phyloP scores from a whole-genome alignment of 2,113 vertebrate genomes.

The Rallus limicola region DNA sequence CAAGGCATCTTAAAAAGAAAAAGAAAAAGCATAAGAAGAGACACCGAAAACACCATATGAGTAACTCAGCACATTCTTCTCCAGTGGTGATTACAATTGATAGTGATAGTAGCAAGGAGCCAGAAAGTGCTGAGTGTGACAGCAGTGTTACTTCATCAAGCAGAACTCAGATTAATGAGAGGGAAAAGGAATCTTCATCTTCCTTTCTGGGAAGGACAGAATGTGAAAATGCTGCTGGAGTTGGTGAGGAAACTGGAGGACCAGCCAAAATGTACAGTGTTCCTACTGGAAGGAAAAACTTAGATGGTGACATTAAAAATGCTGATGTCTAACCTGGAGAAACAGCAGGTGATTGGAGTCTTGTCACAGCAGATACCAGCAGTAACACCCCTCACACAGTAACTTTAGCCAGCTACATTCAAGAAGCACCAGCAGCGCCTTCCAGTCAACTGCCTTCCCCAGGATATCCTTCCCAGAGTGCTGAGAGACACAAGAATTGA shows the following conservation, averaged over 20 bases:
- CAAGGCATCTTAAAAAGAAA: constrained; percentile 84
- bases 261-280: not conserved
- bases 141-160: constrained; percentile 42
- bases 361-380: not conserved
- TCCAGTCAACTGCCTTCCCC: constrained; percentile 38
- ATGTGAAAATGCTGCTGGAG: constrained; percentile 44
- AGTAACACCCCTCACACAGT: not conserved
- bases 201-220: not conserved
- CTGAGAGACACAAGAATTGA: constrained; percentile 48
- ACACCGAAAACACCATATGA: constrained; percentile 75
- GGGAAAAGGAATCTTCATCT: not conserved
- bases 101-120: constrained; percentile 84
- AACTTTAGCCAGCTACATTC: not conserved
- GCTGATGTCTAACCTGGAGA: not conserved
- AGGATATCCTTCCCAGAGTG: constrained; percentile 47
- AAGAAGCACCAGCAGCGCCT: constrained; percentile 47
- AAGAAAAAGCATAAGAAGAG: constrained; percentile 93
- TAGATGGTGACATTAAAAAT: constrained; percentile 7
- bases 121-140: constrained; percentile 12
- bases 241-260: constrained; percentile 20
- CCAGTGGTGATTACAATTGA: constrained; percentile 87
- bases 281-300: not conserved
- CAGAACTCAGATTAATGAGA: not conserved
- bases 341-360: constrained; percentile 16
- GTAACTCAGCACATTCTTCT: constrained; percentile 45